Base-by-base conservation (phyloP, 64 coral and sea anemone genomes). In the Montipora capricornis region DNA sequence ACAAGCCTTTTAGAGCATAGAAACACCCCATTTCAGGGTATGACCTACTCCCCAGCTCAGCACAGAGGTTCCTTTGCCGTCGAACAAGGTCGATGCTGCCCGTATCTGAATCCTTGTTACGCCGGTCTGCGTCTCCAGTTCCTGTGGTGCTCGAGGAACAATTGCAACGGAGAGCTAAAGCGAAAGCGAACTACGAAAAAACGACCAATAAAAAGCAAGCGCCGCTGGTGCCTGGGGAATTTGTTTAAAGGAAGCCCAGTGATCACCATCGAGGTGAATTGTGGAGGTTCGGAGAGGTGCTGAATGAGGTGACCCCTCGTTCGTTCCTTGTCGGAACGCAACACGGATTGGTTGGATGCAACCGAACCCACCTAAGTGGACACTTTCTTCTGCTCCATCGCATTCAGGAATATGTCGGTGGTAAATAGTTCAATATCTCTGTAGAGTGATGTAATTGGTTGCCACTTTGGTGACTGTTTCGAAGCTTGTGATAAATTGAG, bases 121-220 rank as follows among this genome's bases (percentile, higher is more conserved):
- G 83, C 29, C 74, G 87, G 76, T 87, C 83, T 77, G 82, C 87
- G 59, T 49, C 81, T 49, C 74, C 82, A 93, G 91, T 78, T 64
- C 64, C 74, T 80, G 91, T 87, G 19, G 82, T 93, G 60, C 53
- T 15, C 14, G 91, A 93, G 15, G 75, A 87, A 29, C 91, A 87
- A 52, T n/a, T 93, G 37, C 26, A 86, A 49, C 66, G 83, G 67
- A 87, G 91, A 70, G 91, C 82, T 80, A 87, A 93, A 93, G 83
- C 91, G 9, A 93, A 87, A 93, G 69, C 91, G n/a, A 78, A 93
- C 44, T 29, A 29, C 29, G 29, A 0, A 29, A 87, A 93, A 93
- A 93, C 51, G 68, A 75, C 82, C 44, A 86, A 53, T 61, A 85
- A 86, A 29, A 74, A 92, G 44, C 37, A 64, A 47, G 49, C 59